Evolutionary conservation across 2,888 invertebrate genomes (phyloP).

Genomic region (Polyploca ridens): DNA sequence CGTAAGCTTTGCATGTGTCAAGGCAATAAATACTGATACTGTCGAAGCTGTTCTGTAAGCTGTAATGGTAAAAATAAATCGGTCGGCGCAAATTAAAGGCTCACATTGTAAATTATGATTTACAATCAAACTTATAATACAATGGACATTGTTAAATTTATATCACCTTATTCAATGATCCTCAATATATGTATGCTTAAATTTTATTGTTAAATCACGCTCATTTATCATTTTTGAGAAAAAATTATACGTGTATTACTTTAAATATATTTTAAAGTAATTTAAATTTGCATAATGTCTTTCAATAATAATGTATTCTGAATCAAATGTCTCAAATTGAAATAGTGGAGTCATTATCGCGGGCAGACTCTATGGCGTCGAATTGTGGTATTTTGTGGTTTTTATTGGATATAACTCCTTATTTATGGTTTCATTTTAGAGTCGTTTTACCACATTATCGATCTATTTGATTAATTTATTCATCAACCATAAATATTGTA

Average conservation of each 20-base stretch:
- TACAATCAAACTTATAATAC: constrained; percentile 70
- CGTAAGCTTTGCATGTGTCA: constrained; percentile 32
- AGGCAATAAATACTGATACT: constrained; percentile 51
- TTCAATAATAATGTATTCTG: constrained; percentile 54
- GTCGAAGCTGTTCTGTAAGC: constrained; percentile 48
- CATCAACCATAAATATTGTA: constrained; percentile 38
- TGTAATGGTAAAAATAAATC: constrained; percentile 53
- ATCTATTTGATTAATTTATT: constrained; percentile 45
- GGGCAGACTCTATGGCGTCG: constrained; percentile 64
- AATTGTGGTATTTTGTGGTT: constrained; percentile 28
- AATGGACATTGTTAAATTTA: constrained; percentile 66
- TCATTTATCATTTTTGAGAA: constrained; percentile 44
- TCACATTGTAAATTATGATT: constrained; percentile 67
- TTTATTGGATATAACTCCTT: constrained; percentile 33
- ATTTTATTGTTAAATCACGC: constrained; percentile 44
- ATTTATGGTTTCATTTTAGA: constrained; percentile 53
- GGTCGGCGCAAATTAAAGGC: constrained; percentile 66
- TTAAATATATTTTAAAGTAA: constrained; percentile 35
- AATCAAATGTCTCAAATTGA: constrained; percentile 51
- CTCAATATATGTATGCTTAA: constrained; percentile 48
- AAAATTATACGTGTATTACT: constrained; percentile 38
- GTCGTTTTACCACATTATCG: constrained; percentile 36
- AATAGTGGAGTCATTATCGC: constrained; percentile 56
- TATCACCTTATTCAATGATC: constrained; percentile 62
- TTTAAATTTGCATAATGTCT: constrained; percentile 53